Percentiles rank a stretch among this genome's conserved stretches.
Conservation (phyloP, 1,140 invertebrate genomes). For the Lordiphosa clarofinis region DNA sequence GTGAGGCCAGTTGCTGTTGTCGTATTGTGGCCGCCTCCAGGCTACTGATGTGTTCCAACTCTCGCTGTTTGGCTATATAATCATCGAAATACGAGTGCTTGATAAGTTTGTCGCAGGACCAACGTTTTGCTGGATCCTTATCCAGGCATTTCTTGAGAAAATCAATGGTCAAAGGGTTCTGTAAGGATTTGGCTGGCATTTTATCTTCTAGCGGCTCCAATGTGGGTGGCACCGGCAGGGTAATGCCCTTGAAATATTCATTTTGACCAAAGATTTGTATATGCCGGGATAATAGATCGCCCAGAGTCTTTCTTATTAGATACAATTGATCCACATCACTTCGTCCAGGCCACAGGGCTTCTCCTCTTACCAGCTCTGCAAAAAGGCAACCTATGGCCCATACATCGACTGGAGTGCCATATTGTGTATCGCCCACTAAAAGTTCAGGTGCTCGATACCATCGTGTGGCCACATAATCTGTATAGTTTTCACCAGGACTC, state of each 20-base stretch:
- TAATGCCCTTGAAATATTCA: slow-evolving; percentile 94
- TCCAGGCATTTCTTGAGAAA: slow-evolving; percentile 97
- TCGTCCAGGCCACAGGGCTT: slow-evolving; percentile 98
- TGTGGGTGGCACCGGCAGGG: slow-evolving; percentile 93
- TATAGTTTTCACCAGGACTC: slow-evolving; percentile 98
- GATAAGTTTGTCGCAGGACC: slow-evolving; percentile 94
- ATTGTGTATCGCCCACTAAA: slow-evolving; percentile 97
- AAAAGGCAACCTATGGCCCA: slow-evolving; percentile 90
- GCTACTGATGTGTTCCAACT: slow-evolving; percentile 65
- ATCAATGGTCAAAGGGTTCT: slow-evolving; percentile 86
- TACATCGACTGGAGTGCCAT: slow-evolving; percentile 97
- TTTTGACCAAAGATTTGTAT: slow-evolving; percentile 97
- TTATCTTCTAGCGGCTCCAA: slow-evolving; percentile 91
- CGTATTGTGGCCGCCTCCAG: slow-evolving; percentile 63
- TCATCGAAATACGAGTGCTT: slow-evolving; percentile 85
- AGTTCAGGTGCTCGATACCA: slow-evolving; percentile 99
- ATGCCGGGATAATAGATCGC: slow-evolving; percentile 95
- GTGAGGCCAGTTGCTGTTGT: slow-evolving; percentile 64
- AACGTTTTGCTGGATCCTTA: slow-evolving; percentile 94
- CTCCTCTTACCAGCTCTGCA: slow-evolving; percentile 96
- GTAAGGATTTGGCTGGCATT: slow-evolving; percentile 86
- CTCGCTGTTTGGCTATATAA: slow-evolving; percentile 75
- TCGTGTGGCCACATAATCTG: slow-evolving; percentile 99
- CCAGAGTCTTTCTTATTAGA: slow-evolving; percentile 93
- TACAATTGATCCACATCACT: slow-evolving; percentile 99